Percentiles rank a stretch among this genome's conserved stretches.
phyloP scores from a whole-genome alignment of 2,888 invertebrate genomes.

The Aphrophora alni region DNA sequence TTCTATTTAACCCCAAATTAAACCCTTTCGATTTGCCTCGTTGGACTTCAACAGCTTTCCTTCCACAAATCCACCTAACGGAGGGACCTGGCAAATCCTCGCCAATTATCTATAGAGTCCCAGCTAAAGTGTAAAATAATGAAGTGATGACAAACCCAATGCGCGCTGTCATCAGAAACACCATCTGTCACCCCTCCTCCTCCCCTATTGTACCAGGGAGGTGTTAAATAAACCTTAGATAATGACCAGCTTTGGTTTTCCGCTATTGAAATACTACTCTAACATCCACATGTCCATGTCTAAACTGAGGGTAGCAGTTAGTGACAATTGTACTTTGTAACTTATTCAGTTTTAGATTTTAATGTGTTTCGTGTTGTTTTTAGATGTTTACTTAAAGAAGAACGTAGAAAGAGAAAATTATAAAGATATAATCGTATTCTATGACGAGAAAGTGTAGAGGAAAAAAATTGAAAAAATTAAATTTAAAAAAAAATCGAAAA shows the following conservation, averaged over 20 bases:
- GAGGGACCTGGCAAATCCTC: background rate
- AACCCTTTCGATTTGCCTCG: too few species aligned
- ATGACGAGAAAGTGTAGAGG: too few species aligned
- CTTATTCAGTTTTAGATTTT: too few species aligned
- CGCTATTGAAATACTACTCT: background rate
- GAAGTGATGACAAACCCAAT: slow-evolving; percentile 1
- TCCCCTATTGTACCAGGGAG: background rate
- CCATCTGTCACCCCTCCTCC: background rate
- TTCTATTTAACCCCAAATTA: too few species aligned
- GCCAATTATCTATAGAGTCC: background rate
- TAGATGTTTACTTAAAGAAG: too few species aligned
- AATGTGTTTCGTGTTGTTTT: too few species aligned
- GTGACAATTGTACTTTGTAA: background rate
- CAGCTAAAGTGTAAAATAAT: background rate
- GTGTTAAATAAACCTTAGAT: slow-evolving; percentile 5
- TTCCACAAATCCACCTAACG: too few species aligned
- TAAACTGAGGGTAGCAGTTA: background rate
- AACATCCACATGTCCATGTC: background rate
- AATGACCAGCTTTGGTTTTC: background rate
- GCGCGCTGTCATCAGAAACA: background rate
- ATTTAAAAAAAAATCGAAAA: too few species aligned
- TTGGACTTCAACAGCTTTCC: too few species aligned
- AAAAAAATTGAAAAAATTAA: too few species aligned
- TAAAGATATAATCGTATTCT: too few species aligned
- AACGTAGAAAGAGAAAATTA: too few species aligned